phyloP scores from a whole-genome alignment of 2,797 vertebrate species.

The Acanthurus leucopareius region DNA sequence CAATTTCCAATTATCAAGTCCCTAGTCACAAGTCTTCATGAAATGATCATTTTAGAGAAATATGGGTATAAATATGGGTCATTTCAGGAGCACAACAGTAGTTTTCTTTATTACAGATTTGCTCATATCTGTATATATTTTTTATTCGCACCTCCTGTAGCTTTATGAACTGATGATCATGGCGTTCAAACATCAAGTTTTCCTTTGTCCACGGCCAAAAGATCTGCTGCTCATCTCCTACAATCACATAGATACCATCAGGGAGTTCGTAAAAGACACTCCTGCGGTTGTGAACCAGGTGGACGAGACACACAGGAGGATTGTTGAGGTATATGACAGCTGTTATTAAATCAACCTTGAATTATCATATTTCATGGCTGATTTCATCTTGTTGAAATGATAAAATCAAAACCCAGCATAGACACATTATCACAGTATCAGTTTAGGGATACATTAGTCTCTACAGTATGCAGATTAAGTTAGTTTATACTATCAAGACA shows the following conservation, averaged over 20 bases:
- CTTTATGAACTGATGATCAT: constrained; percentile 96
- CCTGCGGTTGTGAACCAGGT: constrained; percentile 90
- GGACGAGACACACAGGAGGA: constrained; percentile 89
- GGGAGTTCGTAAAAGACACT: constrained; percentile 88
- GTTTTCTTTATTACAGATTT: neutral
- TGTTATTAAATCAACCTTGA: too few relatives aligned
- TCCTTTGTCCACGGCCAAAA: constrained; percentile 92
- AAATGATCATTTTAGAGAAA: neutral
- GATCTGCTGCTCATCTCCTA: constrained; percentile 94
- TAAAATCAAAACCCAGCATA: too few relatives aligned
- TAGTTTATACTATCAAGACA: neutral
- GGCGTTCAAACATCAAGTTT: constrained; percentile 96
- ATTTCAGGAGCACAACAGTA: neutral
- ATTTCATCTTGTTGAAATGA: neutral
- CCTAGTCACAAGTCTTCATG: neutral
- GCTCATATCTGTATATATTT: neutral
- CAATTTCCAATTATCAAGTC: neutral
- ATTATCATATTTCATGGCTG: neutral
- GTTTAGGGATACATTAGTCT: too few relatives aligned
- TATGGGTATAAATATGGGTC: neutral
- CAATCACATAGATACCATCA: constrained; percentile 93
- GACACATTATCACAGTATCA: neutral
- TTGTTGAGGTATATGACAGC: constrained; percentile 87
- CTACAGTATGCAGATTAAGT: neutral
- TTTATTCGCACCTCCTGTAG: constrained; percentile 72